A percentile compares a stretch with the other conserved stretches of the same genome.
These are phyloP conservation scores for Coremacera marginata DNA, from an alignment of 2,888 invertebrate genomes.

Conservation along the genomic window DNA sequence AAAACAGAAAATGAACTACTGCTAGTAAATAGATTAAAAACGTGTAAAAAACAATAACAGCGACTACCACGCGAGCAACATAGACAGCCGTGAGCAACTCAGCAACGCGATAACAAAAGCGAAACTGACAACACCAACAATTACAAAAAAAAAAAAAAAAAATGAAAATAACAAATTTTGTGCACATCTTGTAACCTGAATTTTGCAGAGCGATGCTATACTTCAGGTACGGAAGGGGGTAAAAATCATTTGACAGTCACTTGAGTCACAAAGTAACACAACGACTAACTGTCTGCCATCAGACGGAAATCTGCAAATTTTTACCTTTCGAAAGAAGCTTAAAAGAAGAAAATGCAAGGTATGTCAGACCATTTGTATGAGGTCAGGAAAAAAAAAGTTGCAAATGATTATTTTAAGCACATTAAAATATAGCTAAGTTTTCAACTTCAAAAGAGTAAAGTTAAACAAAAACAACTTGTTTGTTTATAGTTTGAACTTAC, in stretches of 20 bases:
- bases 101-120: slow-evolving; percentile 11
- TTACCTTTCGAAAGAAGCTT: not conserved
- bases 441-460: too few relatives aligned
- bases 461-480: too few relatives aligned
- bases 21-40: slow-evolving; percentile 13
- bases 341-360: not conserved
- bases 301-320: slow-evolving; percentile 7
- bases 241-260: slow-evolving; percentile 11
- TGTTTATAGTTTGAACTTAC: too few relatives aligned
- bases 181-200: slow-evolving; percentile 10
- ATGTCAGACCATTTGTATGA: too few relatives aligned
- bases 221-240: not conserved
- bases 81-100: slow-evolving; percentile 5
- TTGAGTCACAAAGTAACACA: not conserved
- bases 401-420: too few relatives aligned
- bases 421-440: too few relatives aligned
- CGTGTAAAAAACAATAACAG: not conserved
- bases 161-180: too few relatives aligned
- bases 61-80: not conserved
- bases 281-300: not conserved
- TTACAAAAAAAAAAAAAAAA: not conserved
- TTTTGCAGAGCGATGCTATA: not conserved
- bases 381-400: too few relatives aligned
- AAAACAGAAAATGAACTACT: not conserved
- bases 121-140: slow-evolving; percentile 12